Evolutionary conservation across 2,113 vertebrate species (phyloP), one percentile per base, ranked within the genome.

Genomic region (Xiphorhynchus elegans): DNA sequence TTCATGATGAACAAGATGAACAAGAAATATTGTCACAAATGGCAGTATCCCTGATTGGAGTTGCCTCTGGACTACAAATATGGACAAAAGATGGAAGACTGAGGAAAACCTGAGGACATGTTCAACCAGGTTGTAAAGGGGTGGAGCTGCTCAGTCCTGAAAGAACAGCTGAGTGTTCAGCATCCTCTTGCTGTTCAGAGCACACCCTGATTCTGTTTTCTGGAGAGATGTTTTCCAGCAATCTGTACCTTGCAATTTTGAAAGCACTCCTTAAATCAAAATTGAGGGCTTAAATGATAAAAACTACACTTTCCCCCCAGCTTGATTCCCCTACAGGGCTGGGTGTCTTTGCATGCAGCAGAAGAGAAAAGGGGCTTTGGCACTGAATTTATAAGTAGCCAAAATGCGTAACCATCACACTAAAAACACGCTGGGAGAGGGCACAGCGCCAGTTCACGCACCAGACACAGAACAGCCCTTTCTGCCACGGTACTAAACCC

Each of bases 191-290:
- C 13, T 42, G 39, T 49, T 78, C 52, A 33, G 42, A 72, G 35
- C 0, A 1, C 1, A 4, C 9, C 10, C 44, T 33, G 52, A 42
- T 39, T 19, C 17, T 72, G 0, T 39, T 74, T 28, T 72, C 23
- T 29, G 72, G 60, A 68, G 5, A 87, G 55, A 23, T 7, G 9
- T 2, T 75, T 67, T 62, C 56, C 53, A 89, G 19, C 18, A 26
- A 21, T n/a, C 26, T 47, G 6, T 42, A 47, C 26, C 3, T 35
- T 64, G 4, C 2, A 17, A 42, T 55, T 50, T 92, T 83, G 55
- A 29, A 75, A 64, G 33, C 20, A 25, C 7, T 55, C 10, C 47
- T 82, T 84, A 53, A 40, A 50, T 77, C 59, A 56, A 79, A 92
- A 74, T 25, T 16, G 56, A 84, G 24, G 29, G 33, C 7, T 90